These are phyloP conservation scores for Tetramorium bicarinatum DNA, from an alignment of 2,888 invertebrate genomes.

Conservation along the genomic window DNA sequence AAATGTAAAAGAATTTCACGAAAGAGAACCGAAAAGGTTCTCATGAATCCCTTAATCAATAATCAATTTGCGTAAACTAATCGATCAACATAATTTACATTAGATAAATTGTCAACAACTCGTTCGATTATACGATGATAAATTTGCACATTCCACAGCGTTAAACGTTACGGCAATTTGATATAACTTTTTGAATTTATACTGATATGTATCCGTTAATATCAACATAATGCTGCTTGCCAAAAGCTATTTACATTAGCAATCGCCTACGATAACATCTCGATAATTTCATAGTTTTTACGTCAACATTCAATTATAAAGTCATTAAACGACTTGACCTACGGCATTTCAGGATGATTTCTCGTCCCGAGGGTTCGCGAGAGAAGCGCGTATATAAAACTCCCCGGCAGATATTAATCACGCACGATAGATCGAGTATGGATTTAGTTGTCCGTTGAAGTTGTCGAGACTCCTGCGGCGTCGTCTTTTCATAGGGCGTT, in stretches of 20 bases:
- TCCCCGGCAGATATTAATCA: constrained; percentile 32
- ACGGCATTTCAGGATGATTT: constrained; percentile 19
- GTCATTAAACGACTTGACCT: constrained; percentile 30
- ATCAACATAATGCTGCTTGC: neutral
- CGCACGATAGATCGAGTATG: constrained; percentile 7
- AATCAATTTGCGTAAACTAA: neutral
- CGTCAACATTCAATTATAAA: constrained; percentile 32
- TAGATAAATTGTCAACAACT: neutral
- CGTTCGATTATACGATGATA: neutral
- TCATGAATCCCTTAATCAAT: neutral
- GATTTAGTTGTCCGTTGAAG: constrained; percentile 47
- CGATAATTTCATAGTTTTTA: constrained; percentile 33
- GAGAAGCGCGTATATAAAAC: neutral
- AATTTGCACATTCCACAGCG: neutral
- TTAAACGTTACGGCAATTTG: neutral
- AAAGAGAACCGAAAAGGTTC: neutral
- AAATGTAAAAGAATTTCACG: neutral
- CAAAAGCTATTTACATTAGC: neutral
- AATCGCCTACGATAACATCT: constrained; percentile 23
- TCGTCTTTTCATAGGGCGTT: constrained; percentile 52
- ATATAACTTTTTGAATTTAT: neutral
- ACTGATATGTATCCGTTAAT: neutral
- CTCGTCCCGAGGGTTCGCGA: constrained; percentile 16
- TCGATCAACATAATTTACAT: neutral
- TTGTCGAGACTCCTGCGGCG: constrained; percentile 24